phyloP scores from a whole-genome alignment of 2,113 vertebrate species.

The Siniperca knerii region DNA sequence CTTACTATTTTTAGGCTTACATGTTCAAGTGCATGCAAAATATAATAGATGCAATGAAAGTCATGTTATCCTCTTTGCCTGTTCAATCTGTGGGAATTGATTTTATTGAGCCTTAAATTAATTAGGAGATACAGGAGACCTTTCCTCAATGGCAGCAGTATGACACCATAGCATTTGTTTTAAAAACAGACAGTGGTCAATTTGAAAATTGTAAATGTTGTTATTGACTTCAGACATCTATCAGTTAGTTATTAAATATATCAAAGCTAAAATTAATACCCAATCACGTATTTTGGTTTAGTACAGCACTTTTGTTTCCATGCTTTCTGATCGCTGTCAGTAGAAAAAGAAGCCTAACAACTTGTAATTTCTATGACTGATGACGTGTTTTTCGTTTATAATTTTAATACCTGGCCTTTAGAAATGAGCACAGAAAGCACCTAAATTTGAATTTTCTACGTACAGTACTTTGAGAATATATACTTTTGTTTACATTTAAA shows the following conservation, averaged over 20 bases:
- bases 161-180: background rate
- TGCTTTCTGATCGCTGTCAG: background rate
- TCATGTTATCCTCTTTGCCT: background rate
- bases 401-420: background rate
- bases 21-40: slow-evolving; percentile 3
- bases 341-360: background rate
- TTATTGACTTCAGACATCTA: background rate
- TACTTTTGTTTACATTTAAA: slow-evolving; percentile 2
- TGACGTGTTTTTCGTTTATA: background rate
- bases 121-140: background rate
- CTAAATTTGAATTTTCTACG: background rate
- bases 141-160: background rate
- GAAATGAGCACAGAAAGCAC: background rate
- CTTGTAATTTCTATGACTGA: background rate
- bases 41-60: slow-evolving; percentile 6
- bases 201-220: too few species aligned
- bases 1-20: background rate
- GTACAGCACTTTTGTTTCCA: background rate
- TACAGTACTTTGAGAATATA: background rate
- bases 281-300: background rate
- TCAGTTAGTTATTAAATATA: background rate
- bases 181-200: background rate
- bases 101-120: background rate
- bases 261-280: background rate
- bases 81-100: slow-evolving; percentile 21